Evolutionary conservation across 2,888 invertebrate genomes (phyloP).

Genomic region (Drosophila percnosoma): DNA sequence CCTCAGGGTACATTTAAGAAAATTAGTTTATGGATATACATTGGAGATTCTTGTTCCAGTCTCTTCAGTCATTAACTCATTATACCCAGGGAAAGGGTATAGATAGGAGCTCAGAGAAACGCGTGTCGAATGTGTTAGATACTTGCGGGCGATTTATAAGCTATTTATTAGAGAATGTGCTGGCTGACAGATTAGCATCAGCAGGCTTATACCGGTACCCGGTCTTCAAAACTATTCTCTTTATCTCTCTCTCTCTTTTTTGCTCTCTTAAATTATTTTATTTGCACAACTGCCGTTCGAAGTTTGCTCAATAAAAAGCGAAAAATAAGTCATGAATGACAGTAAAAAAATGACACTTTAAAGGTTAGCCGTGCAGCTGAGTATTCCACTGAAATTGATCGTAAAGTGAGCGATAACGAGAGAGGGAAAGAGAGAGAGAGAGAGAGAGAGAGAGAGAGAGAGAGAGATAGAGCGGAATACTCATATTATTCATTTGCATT

Average conservation of each 20-base stretch:
- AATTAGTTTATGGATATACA: neutral
- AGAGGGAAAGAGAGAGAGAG: neutral
- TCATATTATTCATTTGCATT: constrained; percentile 23
- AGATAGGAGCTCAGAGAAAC: constrained; percentile 38
- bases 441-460: neutral
- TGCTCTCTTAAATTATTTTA: constrained; percentile 16
- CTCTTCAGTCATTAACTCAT: neutral
- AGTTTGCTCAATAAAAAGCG: constrained; percentile 41
- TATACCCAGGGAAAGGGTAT: constrained; percentile 11
- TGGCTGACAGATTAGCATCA: constrained; percentile 50
- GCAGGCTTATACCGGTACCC: constrained; percentile 37
- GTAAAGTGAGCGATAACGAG: constrained; percentile 6
- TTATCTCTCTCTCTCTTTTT: constrained; percentile 13
- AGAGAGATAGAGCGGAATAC: neutral
- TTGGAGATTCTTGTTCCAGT: neutral
- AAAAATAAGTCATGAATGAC: constrained; percentile 42
- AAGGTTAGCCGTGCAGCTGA: constrained; percentile 44
- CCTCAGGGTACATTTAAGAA: neutral
- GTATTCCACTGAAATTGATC: constrained; percentile 32
- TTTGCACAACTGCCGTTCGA: constrained; percentile 67
- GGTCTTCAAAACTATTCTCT: constrained; percentile 6
- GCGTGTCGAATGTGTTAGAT: constrained; percentile 62
- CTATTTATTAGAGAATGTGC: constrained; percentile 63
- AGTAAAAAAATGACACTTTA: constrained; percentile 66
- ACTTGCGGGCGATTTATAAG: constrained; percentile 64